Evolutionary conservation across 2,888 invertebrate species (phyloP), one percentile per base, ranked within the genome.

Genomic region (Andrena bicolor): DNA sequence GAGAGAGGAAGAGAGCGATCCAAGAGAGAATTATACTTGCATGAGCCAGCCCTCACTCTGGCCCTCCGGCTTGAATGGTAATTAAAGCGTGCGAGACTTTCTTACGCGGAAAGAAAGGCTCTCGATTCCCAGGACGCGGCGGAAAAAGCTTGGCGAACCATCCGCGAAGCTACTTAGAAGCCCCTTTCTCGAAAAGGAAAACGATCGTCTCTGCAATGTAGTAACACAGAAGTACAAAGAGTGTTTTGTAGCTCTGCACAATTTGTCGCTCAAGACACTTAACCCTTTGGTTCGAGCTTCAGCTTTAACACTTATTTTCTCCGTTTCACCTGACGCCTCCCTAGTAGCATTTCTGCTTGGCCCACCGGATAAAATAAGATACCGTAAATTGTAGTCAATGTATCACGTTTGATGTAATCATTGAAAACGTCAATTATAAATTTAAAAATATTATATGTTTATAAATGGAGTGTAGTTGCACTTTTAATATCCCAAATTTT

Each of bases 71-170:
- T 81, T 88, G 87, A 90, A 91, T 90, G 88, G 88, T 90, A 91
- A 91, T 91, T 91, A 91, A 91, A 91, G 86, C 88, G 89, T 88
- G 86, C 87, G 85, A 87, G 84, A 87, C 83, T 85, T 89, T 90
- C 87, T 85, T 90, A 86, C 87, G 80, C 77, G 56, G 56, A 56
- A 56, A 56, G 56, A 56, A 26, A 56, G 82, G 79, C 82, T 89
- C 89, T 86, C 85, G 85, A 89, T 89, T 88, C 86, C 83, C 85
- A 73, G 64, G 82, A 82, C 26, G 76, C 74, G 82, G 70, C 73
- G 53, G 80, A 48, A 48, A 23, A 8, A 65, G 73, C 63, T 30
- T 53, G 80, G 48, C 84, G 80, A 82, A 69, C 79, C 79, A 53
- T 60, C 79, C 23, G 26, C 69, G 66, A 69, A 82, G 4, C 41